Conservation (phyloP, 2,797 vertebrate genomes). For the Eulemur rubriventer region DNA sequence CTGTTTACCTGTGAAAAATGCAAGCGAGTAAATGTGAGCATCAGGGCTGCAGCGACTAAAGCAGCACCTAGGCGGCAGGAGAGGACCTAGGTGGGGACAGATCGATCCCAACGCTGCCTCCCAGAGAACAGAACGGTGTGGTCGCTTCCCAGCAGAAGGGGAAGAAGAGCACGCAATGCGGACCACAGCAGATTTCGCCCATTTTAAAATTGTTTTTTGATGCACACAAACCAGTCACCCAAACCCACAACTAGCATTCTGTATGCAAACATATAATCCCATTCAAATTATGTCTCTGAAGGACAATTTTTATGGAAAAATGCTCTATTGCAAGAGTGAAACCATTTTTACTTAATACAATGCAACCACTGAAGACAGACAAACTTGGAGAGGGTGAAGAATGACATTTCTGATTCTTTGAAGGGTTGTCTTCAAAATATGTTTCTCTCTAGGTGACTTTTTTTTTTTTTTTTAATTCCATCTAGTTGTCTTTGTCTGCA, state of each 20-base stretch:
- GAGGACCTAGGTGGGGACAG: neutral
- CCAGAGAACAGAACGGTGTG: neutral
- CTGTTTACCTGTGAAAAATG: neutral
- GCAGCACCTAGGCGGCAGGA: neutral
- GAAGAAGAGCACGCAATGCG: neutral
- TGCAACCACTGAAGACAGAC: neutral
- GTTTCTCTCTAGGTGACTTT: neutral
- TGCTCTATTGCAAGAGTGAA: neutral
- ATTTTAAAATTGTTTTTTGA: neutral
- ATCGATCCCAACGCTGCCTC: no score
- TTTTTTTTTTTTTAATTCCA: neutral
- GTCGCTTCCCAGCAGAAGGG: neutral
- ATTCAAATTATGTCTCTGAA: neutral
- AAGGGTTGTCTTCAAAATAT: neutral
- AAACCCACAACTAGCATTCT: neutral
- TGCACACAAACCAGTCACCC: neutral
- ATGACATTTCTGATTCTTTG: neutral
- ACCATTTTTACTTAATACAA: neutral
- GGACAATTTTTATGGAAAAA: neutral
- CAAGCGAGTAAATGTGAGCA: neutral
- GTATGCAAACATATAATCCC: neutral
- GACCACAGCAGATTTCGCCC: neutral
- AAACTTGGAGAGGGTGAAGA: neutral
- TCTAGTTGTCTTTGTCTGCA: neutral
- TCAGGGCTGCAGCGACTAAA: neutral